These are phyloP conservation scores for Antechinus flavipes DNA, from an alignment of 2,113 vertebrate species.

Conservation along the genomic window DNA sequence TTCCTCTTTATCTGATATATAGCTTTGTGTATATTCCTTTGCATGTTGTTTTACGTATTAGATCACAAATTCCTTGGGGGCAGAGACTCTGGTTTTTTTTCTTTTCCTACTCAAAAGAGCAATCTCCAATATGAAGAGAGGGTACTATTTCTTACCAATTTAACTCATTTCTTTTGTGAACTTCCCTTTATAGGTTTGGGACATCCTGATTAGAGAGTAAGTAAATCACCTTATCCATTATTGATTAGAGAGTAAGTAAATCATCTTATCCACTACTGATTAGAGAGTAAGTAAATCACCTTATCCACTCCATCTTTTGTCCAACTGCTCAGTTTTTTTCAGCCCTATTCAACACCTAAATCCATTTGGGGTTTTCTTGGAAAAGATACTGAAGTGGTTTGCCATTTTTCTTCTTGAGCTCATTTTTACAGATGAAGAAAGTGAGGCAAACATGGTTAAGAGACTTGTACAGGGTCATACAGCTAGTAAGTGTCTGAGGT, in stretches of 20 bases:
- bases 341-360: not conserved
- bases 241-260: not conserved
- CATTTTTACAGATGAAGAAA: not conserved
- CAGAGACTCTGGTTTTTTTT: not conserved
- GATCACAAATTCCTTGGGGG: not conserved
- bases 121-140: not conserved
- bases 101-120: not conserved
- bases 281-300: not conserved
- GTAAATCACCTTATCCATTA: not conserved
- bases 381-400: not conserved
- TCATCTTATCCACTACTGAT: not conserved
- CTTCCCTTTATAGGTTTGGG: not conserved
- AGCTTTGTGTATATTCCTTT: not conserved
- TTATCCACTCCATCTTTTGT: not conserved
- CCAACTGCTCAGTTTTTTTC: not conserved
- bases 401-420: not conserved
- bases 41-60: not conserved
- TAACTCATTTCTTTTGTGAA: not conserved
- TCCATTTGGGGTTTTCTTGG: not conserved
- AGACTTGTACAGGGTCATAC: not conserved
- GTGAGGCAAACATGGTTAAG: not conserved
- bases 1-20: not conserved
- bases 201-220: not conserved
- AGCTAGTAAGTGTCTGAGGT: not conserved
- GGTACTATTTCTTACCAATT: not conserved